Evolutionary conservation across 2,113 vertebrate genomes (phyloP), one percentile per base, ranked within the genome.

Genomic region (Forbesichthys papilliferus): DNA sequence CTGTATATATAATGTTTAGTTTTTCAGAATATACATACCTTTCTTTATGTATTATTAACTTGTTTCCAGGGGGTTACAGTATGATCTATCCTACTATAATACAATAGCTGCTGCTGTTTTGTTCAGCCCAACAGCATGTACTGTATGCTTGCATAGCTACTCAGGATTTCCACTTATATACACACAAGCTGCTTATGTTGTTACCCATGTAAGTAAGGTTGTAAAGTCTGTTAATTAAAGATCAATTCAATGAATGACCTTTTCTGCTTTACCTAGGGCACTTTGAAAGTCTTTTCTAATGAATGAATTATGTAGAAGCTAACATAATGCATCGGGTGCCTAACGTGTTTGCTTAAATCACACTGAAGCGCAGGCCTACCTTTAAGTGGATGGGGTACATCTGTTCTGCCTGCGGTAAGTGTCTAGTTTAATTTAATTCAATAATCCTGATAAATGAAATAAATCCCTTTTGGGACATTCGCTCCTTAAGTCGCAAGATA

Each of bases 371-470:
- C 85, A 87, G 81, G 79, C 84, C 85, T 85, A 84, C 88, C 88
- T 92, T 84, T 89, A 91, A 91, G 84, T 90, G 90, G 90, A 92
- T 88, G 87, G 86, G 86, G 85, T 91, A 87, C 86, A 82, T 83
- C 83, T 85, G 84, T 85, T 87, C 80, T 33, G 84, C 85, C 90
- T 85, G 87, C 85, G 76, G 85, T 91, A 91, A 89, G 91, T 93
- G 92, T 94, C 92, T 91, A 78, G 83, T 92, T 93, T 92, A 93
- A 93, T 94, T 94, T 93, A 94, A 94, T 94, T 94, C 91, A 93
- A 94, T 93, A 93, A 93, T 93, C 91, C 91, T 63, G 86, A 93
- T 93, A 93, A 93, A 92, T 93, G 93, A 93, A 94, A 93, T 93
- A 92, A 94, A 93, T 94, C 92, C 92, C 93, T 92, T 92, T 81